Evolutionary conservation across 2,797 vertebrate species (phyloP).

Genomic region (Clarias platycephalus): DNA sequence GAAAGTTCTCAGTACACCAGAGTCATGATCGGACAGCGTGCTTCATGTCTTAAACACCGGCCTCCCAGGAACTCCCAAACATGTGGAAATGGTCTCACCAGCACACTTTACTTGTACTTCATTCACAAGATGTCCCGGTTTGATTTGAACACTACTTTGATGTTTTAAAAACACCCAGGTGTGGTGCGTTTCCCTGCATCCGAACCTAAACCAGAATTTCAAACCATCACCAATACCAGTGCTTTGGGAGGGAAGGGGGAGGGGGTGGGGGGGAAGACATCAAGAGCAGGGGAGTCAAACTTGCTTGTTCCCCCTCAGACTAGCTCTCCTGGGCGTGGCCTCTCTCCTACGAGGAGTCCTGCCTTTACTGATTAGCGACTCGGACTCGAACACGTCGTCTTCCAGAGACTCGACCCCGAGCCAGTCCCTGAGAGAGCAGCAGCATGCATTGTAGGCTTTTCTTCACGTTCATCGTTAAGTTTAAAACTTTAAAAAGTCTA

Average conservation of each 20-base stretch:
- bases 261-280: neutral
- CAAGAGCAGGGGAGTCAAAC: constrained; percentile 32
- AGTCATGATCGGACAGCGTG: too few species aligned
- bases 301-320: constrained; percentile 60
- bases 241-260: too few species aligned
- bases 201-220: neutral
- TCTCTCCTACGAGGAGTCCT: constrained; percentile 57
- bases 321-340: constrained; percentile 57
- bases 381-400: constrained; percentile 39
- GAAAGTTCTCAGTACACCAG: too few species aligned
- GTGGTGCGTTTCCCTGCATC: neutral
- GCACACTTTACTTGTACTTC: too few species aligned
- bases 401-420: constrained; percentile 50
- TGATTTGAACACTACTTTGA: too few species aligned
- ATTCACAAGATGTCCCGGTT: too few species aligned
- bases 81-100: too few species aligned
- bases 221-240: neutral
- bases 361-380: neutral
- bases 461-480: neutral
- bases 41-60: too few species aligned
- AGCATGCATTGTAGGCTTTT: neutral
- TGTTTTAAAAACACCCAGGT: neutral
- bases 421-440: constrained; percentile 54
- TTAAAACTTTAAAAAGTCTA: neutral
- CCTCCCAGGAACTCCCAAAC: too few species aligned